A percentile compares a stretch with the other conserved stretches of the same genome.
phyloP scores from a whole-genome alignment of 2,888 invertebrate species.

The Eristalis pertinax region DNA sequence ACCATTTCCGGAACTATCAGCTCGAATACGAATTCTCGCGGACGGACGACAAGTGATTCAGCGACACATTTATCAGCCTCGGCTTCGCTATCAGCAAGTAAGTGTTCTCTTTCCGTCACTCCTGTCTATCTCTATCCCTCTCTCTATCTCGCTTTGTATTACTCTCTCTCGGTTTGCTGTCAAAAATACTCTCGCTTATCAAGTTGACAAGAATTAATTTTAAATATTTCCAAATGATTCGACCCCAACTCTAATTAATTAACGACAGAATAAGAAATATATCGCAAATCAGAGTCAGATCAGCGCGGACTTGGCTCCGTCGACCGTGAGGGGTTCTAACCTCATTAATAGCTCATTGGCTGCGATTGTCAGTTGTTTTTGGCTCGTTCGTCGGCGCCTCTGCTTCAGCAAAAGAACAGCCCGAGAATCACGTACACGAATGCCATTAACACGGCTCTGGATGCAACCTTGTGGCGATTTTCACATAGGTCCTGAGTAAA shows the following conservation, averaged over 20 bases:
- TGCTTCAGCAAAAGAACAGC: neutral
- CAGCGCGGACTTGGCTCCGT: neutral
- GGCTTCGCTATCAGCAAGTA: constrained; percentile 88
- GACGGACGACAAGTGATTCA: constrained; percentile 78
- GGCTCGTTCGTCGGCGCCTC: constrained; percentile 19
- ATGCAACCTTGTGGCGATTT: constrained; percentile 18
- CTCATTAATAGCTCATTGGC: neutral
- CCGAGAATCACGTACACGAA: constrained; percentile 9
- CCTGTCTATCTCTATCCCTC: constrained; percentile 12
- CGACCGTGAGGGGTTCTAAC: neutral
- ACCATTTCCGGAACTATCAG: constrained; percentile 74
- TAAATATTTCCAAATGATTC: constrained; percentile 61
- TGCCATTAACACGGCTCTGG: constrained; percentile 19
- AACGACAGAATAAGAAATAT: neutral
- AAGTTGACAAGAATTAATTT: constrained; percentile 2
- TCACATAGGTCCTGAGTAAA: constrained; percentile 48
- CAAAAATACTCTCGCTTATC: constrained; percentile 50
- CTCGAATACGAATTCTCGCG: constrained; percentile 74
- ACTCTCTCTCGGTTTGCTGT: constrained; percentile 19
- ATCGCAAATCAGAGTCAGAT: constrained; percentile 4
- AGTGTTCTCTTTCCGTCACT: constrained; percentile 81
- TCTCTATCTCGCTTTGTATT: neutral
- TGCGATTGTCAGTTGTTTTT: neutral
- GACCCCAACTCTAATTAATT: constrained; percentile 42
- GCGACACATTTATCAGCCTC: constrained; percentile 85